phyloP scores from a whole-genome alignment of 2,113 vertebrate species.

The Grammomys dolichurus region DNA sequence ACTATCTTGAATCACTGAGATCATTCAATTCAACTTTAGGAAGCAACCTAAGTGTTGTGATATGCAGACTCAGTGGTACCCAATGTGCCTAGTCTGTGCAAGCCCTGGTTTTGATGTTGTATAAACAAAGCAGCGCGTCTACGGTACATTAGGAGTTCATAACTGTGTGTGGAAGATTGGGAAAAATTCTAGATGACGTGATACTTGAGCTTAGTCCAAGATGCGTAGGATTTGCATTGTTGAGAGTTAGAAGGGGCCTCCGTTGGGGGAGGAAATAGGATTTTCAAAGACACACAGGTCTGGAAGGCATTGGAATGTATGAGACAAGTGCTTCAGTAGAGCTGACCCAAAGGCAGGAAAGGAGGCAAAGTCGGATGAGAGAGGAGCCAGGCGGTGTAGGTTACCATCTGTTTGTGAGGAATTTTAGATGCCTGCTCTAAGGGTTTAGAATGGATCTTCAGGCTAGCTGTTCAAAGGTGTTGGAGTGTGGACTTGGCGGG shows the following conservation, averaged over 20 bases:
- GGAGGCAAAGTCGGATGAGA: neutral
- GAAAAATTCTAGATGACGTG: neutral
- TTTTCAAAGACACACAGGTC: neutral
- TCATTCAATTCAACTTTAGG: slow-evolving; percentile 17
- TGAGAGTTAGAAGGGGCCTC: neutral
- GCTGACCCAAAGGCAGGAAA: neutral
- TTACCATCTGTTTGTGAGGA: neutral
- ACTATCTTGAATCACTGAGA: neutral
- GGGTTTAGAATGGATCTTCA: neutral
- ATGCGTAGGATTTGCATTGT: neutral
- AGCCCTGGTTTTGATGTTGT: neutral
- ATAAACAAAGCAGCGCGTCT: neutral
- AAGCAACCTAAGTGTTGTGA: neutral
- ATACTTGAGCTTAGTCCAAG: neutral
- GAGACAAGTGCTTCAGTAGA: neutral
- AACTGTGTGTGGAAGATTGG: neutral
- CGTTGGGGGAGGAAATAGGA: neutral
- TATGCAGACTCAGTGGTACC: neutral
- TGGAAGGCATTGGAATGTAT: neutral
- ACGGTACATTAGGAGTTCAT: neutral
- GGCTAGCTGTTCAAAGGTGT: neutral
- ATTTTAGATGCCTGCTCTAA: neutral
- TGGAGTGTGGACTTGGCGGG: neutral
- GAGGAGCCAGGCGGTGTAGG: neutral
- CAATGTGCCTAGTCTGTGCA: neutral